These are phyloP conservation scores for Lutjanus erythropterus DNA, from an alignment of 2,113 vertebrate genomes.

Conservation along the genomic window DNA sequence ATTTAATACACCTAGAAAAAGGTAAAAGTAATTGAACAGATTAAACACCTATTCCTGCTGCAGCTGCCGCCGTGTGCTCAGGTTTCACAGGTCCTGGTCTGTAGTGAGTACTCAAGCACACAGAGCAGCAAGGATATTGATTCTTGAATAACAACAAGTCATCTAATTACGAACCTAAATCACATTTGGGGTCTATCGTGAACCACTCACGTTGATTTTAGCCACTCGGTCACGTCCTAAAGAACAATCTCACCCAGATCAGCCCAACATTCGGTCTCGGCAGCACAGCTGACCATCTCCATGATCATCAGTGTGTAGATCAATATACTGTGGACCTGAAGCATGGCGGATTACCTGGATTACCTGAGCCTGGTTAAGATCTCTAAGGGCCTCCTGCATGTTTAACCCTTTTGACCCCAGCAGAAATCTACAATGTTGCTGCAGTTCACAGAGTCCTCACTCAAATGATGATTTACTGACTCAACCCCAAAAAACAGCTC, in stretches of 20 bases:
- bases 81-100: slow-evolving; percentile 1
- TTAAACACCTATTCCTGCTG: not conserved
- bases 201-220: slow-evolving; percentile 8
- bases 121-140: slow-evolving; percentile 10
- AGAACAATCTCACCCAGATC: not conserved
- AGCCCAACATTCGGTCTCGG: not conserved
- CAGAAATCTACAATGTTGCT: too few species aligned
- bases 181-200: slow-evolving; percentile 7
- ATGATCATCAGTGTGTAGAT: slow-evolving; percentile 19
- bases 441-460: too few species aligned
- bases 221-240: not conserved
- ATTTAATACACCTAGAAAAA: not conserved
- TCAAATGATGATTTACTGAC: too few species aligned
- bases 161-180: slow-evolving; percentile 14
- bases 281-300: not conserved
- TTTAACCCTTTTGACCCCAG: too few species aligned
- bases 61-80: not conserved
- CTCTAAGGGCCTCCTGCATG: not conserved
- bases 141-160: slow-evolving; percentile 24
- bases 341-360: not conserved
- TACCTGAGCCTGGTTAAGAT: slow-evolving; percentile 19
- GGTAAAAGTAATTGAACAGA: slow-evolving; percentile 8
- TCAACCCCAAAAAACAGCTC: too few species aligned
- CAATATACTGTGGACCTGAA: slow-evolving; percentile 20
- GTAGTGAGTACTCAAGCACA: slow-evolving; percentile 11